A percentile compares a stretch with the other conserved stretches of the same genome.
phyloP scores from a whole-genome alignment of 2,113 vertebrate species.

The Gambusia affinis region DNA sequence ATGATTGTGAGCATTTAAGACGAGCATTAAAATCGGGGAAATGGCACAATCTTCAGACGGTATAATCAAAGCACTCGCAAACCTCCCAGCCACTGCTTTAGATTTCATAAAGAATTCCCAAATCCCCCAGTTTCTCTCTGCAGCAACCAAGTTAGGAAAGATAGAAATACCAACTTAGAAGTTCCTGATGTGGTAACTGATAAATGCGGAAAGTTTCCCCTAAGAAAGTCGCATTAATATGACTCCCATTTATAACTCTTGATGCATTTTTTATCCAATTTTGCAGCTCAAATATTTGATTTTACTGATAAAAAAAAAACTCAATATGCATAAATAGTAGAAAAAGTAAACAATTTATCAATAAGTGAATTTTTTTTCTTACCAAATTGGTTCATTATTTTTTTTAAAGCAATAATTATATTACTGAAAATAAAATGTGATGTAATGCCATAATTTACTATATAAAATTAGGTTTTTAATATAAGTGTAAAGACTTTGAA shows the following conservation, averaged over 20 bases:
- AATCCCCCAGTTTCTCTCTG: background rate
- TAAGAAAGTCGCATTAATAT: too few relatives aligned
- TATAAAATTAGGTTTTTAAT: background rate
- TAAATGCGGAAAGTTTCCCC: background rate
- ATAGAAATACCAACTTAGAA: background rate
- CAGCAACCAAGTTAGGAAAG: background rate
- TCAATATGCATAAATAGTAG: too few relatives aligned
- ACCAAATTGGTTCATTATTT: background rate
- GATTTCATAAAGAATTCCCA: background rate
- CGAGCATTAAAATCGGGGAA: too few relatives aligned
- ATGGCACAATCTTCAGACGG: background rate
- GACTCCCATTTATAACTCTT: too few relatives aligned
- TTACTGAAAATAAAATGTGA: too few relatives aligned
- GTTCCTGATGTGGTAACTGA: background rate
- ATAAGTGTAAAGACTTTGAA: background rate
- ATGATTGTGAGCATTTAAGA: background rate
- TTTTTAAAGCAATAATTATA: background rate
- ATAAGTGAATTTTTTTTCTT: background rate
- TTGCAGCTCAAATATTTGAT: too few relatives aligned
- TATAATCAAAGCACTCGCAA: background rate
- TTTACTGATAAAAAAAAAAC: too few relatives aligned
- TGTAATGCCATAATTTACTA: too few relatives aligned
- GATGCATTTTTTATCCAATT: too few relatives aligned
- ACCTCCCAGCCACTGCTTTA: background rate
- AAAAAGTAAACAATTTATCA: too few relatives aligned